Conservation (phyloP, 2,888 invertebrate species). For the Zootermopsis nevadensis region DNA sequence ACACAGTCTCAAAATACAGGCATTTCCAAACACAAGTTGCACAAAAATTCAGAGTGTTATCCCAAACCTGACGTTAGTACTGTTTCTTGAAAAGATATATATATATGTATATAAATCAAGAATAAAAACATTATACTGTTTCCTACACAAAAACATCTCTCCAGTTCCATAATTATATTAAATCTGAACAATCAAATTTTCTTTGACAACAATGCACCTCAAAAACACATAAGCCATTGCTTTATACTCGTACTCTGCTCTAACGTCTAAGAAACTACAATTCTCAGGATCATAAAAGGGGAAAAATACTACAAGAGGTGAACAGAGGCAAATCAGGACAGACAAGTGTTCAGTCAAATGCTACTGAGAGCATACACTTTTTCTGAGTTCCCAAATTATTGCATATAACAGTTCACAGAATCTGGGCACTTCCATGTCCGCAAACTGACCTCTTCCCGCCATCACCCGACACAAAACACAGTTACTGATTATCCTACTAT, state of each 20-base stretch:
- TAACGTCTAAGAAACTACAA: conserved; percentile 39
- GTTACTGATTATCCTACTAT: conserved; percentile 3
- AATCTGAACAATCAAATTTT: conserved; percentile 50
- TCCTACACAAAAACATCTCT: conserved; percentile 45
- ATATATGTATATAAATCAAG: conserved; percentile 45
- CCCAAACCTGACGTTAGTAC: conserved; percentile 47
- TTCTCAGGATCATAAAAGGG: conserved; percentile 43
- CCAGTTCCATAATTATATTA: conserved; percentile 46
- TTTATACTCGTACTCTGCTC: conserved; percentile 45
- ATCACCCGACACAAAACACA: conserved; percentile 36
- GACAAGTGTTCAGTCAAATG: conserved; percentile 43
- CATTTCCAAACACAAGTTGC: conserved; percentile 25
- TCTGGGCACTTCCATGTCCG: conserved; percentile 44
- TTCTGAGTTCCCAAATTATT: conserved; percentile 41
- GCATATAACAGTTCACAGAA: conserved; percentile 36
- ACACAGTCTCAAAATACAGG: not conserved
- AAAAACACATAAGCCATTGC: conserved; percentile 50
- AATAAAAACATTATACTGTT: conserved; percentile 40
- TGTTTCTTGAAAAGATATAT: conserved; percentile 21
- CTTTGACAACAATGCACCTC: conserved; percentile 49
- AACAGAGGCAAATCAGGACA: conserved; percentile 39
- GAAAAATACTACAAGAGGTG: conserved; percentile 42
- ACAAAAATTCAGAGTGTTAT: conserved; percentile 25
- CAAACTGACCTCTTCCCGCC: conserved; percentile 41
- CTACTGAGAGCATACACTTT: conserved; percentile 20